phyloP scores from a whole-genome alignment of 2,113 vertebrate species.

The Anhinga rufa region DNA sequence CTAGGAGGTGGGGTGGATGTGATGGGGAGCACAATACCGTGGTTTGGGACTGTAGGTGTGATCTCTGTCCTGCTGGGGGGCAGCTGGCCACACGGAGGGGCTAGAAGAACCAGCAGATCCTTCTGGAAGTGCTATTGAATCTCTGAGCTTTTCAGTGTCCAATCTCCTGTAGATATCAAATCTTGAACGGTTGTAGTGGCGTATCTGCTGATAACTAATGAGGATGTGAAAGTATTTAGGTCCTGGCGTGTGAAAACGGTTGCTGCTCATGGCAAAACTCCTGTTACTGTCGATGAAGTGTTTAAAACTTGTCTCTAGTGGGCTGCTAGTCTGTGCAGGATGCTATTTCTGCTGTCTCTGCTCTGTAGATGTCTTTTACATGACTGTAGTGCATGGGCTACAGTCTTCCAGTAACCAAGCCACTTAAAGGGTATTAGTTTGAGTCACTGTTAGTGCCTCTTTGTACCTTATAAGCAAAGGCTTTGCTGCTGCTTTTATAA shows the following conservation, averaged over 20 bases:
- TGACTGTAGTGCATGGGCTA: neutral
- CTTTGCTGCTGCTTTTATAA: neutral
- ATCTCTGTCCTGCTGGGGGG: neutral
- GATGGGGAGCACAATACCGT: fast-evolving
- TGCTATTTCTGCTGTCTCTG: neutral
- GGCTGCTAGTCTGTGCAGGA: neutral
- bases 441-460: neutral
- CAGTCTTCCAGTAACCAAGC: neutral
- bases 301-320: neutral
- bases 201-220: neutral
- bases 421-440: neutral
- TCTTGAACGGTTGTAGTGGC: neutral
- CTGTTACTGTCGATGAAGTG: neutral
- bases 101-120: neutral
- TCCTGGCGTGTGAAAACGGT: neutral
- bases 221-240: neutral
- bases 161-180: neutral
- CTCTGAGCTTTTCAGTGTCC: neutral
- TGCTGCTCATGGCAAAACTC: neutral
- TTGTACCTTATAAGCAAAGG: neutral
- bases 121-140: neutral
- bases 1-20: neutral
- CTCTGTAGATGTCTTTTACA: neutral
- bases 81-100: neutral
- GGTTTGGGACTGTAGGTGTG: neutral